These are phyloP conservation scores for Carduelis carduelis DNA, from an alignment of 2,797 vertebrate species.

Conservation along the genomic window DNA sequence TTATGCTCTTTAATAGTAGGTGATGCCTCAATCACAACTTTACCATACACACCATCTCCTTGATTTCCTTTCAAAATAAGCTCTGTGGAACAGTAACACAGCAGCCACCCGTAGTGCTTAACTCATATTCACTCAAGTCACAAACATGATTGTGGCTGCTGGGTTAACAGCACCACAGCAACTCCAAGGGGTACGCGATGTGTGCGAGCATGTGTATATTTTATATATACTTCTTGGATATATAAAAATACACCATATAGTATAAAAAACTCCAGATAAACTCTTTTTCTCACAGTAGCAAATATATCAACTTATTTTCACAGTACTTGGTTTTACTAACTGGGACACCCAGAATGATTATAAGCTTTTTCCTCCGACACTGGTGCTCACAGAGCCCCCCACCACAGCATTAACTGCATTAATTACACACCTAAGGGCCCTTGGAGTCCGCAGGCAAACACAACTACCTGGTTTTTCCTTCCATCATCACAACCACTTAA, in stretches of 20 bases:
- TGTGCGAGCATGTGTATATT: constrained; percentile 31
- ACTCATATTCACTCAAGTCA: background rate
- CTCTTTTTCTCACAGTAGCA: constrained; percentile 76
- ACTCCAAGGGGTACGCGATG: constrained; percentile 24
- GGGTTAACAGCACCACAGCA: constrained; percentile 42
- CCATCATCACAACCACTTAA: rapidly evolving
- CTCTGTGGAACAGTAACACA: background rate
- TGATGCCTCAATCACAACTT: constrained; percentile 32
- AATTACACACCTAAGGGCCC: background rate
- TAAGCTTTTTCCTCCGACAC: background rate
- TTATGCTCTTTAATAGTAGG: constrained; percentile 38
- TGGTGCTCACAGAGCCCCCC: background rate
- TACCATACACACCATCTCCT: background rate
- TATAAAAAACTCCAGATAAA: constrained; percentile 71
- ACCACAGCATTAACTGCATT: background rate
- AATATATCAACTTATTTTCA: constrained; percentile 70
- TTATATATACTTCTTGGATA: constrained; percentile 55
- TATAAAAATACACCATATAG: constrained; percentile 67
- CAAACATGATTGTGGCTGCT: constrained; percentile 47
- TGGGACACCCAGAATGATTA: background rate
- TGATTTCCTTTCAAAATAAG: constrained; percentile 19
- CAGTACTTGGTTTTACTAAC: constrained; percentile 65
- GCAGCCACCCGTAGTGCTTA: background rate
- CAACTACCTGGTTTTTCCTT: rapidly evolving
- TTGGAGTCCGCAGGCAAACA: background rate